Evolutionary conservation across 2,113 vertebrate genomes (phyloP).

Genomic region (Rhadina sibilatrix): DNA sequence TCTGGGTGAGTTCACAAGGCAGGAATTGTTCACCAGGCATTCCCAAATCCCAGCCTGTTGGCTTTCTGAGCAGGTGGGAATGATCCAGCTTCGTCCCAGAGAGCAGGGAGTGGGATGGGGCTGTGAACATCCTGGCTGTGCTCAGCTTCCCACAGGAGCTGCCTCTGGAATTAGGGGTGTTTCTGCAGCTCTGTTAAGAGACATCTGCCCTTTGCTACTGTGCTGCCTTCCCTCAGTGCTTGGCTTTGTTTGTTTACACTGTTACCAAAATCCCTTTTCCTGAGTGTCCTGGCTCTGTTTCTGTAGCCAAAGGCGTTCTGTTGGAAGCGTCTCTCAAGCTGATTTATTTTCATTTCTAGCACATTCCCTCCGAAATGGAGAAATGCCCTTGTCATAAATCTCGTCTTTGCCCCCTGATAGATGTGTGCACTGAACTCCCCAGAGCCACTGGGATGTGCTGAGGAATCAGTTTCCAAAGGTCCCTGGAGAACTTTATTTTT

Average conservation of each 20-base stretch:
- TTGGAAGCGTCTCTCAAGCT: slow-evolving; percentile 42
- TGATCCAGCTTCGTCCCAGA: not conserved
- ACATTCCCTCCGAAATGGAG: slow-evolving; percentile 60
- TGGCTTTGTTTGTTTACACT: not conserved
- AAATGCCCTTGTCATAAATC: slow-evolving; percentile 27
- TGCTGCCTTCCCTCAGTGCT: slow-evolving; percentile 21
- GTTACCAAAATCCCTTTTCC: not conserved
- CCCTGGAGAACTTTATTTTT: not conserved
- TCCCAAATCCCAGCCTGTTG: not conserved
- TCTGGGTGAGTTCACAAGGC: not conserved
- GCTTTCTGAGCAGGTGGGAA: not conserved
- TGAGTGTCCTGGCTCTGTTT: slow-evolving; percentile 15
- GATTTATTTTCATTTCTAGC: slow-evolving; percentile 62
- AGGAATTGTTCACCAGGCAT: not conserved
- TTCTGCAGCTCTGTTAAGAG: not conserved
- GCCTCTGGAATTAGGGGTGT: not conserved
- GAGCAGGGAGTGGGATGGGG: not conserved
- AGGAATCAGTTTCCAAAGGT: not conserved
- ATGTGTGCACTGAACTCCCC: not conserved
- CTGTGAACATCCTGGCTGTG: not conserved
- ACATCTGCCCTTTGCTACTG: not conserved
- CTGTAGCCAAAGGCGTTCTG: slow-evolving; percentile 52
- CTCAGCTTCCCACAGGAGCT: not conserved
- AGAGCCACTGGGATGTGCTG: not conserved
- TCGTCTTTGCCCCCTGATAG: not conserved